Conservation (phyloP, 2,888 invertebrate genomes). For the Venusia cambrica region DNA sequence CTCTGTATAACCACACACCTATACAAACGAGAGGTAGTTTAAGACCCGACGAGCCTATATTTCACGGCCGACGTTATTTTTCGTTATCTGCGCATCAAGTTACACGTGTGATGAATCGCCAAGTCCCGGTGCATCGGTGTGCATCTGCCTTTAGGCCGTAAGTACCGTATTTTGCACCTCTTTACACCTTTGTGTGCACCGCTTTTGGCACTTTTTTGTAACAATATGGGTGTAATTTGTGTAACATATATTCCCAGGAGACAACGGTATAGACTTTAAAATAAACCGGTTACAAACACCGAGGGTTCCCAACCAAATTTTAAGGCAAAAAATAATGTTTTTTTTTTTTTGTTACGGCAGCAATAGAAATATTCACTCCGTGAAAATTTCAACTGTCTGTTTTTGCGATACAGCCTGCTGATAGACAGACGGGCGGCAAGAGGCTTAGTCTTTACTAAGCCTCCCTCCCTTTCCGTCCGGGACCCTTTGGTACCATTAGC, state of each 20-base stretch:
- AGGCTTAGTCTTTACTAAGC: no score
- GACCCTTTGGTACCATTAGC: no score
- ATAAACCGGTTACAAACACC: constrained; percentile 1
- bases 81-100: constrained; percentile 67
- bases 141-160: constrained; percentile 46
- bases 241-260: no score
- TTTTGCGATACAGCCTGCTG: no score
- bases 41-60: constrained; percentile 40
- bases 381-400: no score
- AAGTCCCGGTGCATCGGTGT: constrained; percentile 42
- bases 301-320: neutral
- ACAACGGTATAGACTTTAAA: no score
- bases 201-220: constrained; percentile 12
- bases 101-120: constrained; percentile 72
- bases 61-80: constrained; percentile 65
- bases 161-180: constrained; percentile 19
- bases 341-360: no score
- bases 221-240: constrained; percentile 18
- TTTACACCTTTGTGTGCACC: constrained; percentile 12
- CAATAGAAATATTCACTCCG: no score
- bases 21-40: constrained; percentile 35
- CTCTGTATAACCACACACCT: constrained; percentile 2
- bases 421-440: no score
- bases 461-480: no score
- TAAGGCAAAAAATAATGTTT: no score